Evolutionary conservation across 2,888 invertebrate species (phyloP), one percentile per base, ranked within the genome.

Genomic region (Eupithecia inturbata): DNA sequence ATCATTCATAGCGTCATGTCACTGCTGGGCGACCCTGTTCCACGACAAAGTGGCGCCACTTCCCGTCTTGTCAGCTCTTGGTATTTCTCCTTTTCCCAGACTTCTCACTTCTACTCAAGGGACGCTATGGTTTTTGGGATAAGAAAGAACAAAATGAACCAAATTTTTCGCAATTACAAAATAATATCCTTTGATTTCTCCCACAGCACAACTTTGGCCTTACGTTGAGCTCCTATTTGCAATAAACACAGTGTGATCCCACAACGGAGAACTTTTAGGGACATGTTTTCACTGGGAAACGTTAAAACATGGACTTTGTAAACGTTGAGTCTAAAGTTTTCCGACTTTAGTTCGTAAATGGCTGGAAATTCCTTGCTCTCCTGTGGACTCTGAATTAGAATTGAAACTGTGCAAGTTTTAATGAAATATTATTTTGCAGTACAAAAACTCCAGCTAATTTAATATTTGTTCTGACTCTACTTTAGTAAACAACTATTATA

Each of bases 211-310:
- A 66, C 33, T 71, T 36, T 64, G 45, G 60, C 41, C 67, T 45
- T 49, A 33, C 31, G 33, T 80, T 87, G 86, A 89, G 87, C 88
- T 88, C 86, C 87, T 89, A 89, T 91, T 91, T 88, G 89, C 89
- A 91, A 89, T 91, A 91, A 92, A 92, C 89, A 89, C 88, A 87
- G 83, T 85, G 88, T 83, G 87, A 86, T 86, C 84, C 83, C 84
- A 82, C 86, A 82, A 82, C 85, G 82, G 78, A 78, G 87, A 86
- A 91, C 85, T 91, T 89, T 84, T 84, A 81, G 84, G 78, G 87
- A 88, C 87, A 90, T 89, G 88, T 91, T 90, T 88, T 86, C 89
- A 87, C 89, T 89, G 84, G 83, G 83, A 84, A 87, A 89, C 87
- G 88, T 87, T 89, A 85, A 88, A 89, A 88, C 70, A 16, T 45